Percentiles rank a stretch among this genome's conserved stretches.
phyloP scores from a whole-genome alignment of 2,888 invertebrate species.

The Meliscaeva auricollis region DNA sequence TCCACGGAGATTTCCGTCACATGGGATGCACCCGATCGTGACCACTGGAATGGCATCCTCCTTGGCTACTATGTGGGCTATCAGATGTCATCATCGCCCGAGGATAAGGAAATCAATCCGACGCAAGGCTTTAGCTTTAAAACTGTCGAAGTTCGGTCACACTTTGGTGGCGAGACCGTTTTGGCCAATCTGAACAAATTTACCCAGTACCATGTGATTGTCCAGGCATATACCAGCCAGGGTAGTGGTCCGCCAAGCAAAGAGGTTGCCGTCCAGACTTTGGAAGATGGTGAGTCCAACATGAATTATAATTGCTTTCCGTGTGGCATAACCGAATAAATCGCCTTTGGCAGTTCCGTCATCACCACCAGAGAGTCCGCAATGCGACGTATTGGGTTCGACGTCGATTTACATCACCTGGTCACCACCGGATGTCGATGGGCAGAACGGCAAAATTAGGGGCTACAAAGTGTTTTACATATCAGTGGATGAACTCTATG shows the following conservation, averaged over 20 bases:
- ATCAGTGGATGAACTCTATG: constrained; percentile 91
- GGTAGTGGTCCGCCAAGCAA: constrained; percentile 94
- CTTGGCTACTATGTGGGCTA: constrained; percentile 95
- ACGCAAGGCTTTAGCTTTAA: constrained; percentile 89
- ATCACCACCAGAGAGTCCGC: constrained; percentile 92
- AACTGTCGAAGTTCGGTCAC: constrained; percentile 90
- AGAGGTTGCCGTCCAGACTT: constrained; percentile 91
- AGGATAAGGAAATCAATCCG: constrained; percentile 84
- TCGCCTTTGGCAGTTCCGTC: constrained; percentile 89
- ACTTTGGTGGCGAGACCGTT: constrained; percentile 88
- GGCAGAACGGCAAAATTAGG: constrained; percentile 93
- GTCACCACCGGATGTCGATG: constrained; percentile 92
- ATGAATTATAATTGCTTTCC: constrained; percentile 70
- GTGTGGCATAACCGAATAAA: constrained; percentile 66
- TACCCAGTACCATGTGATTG: constrained; percentile 92
- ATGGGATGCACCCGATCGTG: constrained; percentile 94
- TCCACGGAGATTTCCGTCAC: constrained; percentile 93
- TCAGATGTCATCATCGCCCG: constrained; percentile 86
- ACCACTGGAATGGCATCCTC: constrained; percentile 94
- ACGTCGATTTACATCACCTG: constrained; percentile 94
- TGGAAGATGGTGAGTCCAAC: constrained; percentile 89
- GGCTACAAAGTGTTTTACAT: constrained; percentile 94
- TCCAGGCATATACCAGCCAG: constrained; percentile 94
- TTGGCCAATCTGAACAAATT: constrained; percentile 91
- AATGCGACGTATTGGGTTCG: constrained; percentile 92